A percentile compares a stretch with the other conserved stretches of the same genome.
Evolutionary conservation across 2,113 vertebrate genomes (phyloP).

Genomic region (Aleadryas rufinucha): DNA sequence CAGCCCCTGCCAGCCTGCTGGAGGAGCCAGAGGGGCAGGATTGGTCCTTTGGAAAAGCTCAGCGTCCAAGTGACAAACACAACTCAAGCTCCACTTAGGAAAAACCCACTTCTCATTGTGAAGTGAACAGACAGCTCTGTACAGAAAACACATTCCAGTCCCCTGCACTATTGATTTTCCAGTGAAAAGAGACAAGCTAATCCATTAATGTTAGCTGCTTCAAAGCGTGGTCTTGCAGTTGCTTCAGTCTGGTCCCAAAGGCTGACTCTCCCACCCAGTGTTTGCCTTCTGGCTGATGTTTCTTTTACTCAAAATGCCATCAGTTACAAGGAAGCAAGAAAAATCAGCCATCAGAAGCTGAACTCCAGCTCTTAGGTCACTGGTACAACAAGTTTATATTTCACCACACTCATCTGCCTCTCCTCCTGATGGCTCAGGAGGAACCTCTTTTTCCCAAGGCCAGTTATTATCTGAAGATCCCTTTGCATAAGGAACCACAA

Average conservation of each 20-base stretch:
- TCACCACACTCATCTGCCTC: background rate
- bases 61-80: background rate
- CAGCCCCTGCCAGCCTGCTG: background rate
- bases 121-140: background rate
- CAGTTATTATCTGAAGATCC: background rate
- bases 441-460: background rate
- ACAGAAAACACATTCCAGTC: background rate
- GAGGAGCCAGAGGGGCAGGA: background rate
- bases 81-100: constrained; percentile 3
- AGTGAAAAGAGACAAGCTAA: constrained; percentile 56
- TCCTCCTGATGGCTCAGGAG: background rate
- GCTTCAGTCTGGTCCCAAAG: background rate
- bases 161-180: constrained; percentile 57
- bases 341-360: background rate
- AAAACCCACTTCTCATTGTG: background rate
- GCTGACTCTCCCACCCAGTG: background rate
- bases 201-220: constrained; percentile 32
- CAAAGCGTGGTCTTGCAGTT: background rate
- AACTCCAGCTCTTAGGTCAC: background rate
- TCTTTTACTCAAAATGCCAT: background rate
- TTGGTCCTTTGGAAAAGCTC: background rate
- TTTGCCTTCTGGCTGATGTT: background rate
- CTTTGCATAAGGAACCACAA: background rate
- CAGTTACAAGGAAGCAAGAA: background rate
- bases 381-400: background rate